These are phyloP conservation scores for Melieria picta DNA, from an alignment of 2,888 invertebrate species.

Conservation along the genomic window DNA sequence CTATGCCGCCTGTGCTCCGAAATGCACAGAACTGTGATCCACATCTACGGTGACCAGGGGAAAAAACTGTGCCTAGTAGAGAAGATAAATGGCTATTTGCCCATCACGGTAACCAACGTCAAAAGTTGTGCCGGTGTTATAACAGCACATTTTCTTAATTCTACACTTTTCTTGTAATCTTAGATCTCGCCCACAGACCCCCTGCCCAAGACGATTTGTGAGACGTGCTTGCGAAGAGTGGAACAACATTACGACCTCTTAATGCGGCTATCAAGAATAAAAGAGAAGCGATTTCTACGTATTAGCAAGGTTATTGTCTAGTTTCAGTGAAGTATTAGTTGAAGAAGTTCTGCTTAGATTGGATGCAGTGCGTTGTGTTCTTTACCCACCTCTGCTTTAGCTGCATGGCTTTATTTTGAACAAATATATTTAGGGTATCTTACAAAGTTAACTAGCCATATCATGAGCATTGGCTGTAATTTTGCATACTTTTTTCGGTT, in stretches of 20 bases:
- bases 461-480: no score
- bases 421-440: neutral
- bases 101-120: conserved; percentile 75
- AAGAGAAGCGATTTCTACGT: conserved; percentile 51
- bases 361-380: neutral
- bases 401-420: neutral
- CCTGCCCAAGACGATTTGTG: conserved; percentile 77
- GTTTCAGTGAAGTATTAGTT: neutral
- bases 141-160: neutral
- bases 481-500: neutral
- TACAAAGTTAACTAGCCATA: no score
- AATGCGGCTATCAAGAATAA: conserved; percentile 58
- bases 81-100: conserved; percentile 83
- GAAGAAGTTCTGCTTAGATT: neutral
- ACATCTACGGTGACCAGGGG: conserved; percentile 84
- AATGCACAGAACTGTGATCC: conserved; percentile 83
- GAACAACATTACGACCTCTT: conserved; percentile 69
- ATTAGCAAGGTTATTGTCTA: conserved; percentile 39
- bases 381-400: neutral
- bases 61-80: conserved; percentile 78
- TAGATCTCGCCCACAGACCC: conserved; percentile 74
- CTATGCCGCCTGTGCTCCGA: conserved; percentile 87
- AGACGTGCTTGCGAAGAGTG: conserved; percentile 71
- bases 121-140: neutral
- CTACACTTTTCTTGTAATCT: conserved; percentile 36